A percentile compares a stretch with the other conserved stretches of the same genome.
phyloP scores from a whole-genome alignment of 2,797 vertebrate species.

The Diceros bicornis region DNA sequence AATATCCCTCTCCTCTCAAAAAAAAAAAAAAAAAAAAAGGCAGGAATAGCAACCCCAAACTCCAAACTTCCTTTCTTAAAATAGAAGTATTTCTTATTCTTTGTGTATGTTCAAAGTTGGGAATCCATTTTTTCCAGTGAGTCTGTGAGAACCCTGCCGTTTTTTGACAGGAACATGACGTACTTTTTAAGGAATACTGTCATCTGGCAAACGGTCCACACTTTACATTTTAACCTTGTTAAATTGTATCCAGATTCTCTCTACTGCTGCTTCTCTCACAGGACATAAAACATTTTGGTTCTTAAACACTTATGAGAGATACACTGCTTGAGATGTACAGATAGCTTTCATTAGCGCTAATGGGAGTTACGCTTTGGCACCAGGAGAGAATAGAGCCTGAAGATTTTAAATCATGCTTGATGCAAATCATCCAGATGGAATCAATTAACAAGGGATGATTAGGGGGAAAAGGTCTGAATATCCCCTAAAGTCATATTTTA shows the following conservation, averaged over 20 bases:
- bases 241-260: constrained; percentile 53
- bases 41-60: background rate
- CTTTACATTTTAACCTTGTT: constrained; percentile 67
- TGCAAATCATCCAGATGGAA: constrained; percentile 75
- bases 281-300: constrained; percentile 44
- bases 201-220: constrained; percentile 13
- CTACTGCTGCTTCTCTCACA: constrained; percentile 17
- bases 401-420: constrained; percentile 65
- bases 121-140: background rate
- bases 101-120: constrained; percentile 25
- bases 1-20: background rate
- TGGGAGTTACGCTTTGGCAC: constrained; percentile 6
- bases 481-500: constrained; percentile 71
- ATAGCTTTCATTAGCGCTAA: constrained; percentile 71
- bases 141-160: background rate
- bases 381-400: constrained; percentile 52
- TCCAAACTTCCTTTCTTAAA: background rate
- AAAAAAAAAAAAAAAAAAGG: background rate
- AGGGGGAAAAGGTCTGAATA: background rate
- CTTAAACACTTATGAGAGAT: constrained; percentile 36
- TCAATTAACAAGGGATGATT: constrained; percentile 66
- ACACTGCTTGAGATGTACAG: constrained; percentile 51
- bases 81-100: constrained; percentile 63
- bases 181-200: constrained; percentile 55
- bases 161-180: constrained; percentile 17